Evolutionary conservation across 2,113 vertebrate genomes (phyloP).

Genomic region (Melierax canorus): DNA sequence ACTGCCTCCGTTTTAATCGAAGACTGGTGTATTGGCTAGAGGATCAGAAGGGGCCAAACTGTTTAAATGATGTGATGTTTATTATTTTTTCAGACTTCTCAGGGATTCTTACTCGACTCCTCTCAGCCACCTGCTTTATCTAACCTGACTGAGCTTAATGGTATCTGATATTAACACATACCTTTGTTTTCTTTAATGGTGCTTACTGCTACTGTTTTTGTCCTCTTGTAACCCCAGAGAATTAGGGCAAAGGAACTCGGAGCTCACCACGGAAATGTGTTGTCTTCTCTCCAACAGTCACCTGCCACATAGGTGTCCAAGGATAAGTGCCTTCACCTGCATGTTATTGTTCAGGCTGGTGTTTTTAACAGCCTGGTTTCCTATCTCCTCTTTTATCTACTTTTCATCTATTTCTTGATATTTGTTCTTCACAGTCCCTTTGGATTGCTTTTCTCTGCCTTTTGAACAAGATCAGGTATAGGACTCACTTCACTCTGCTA

Average conservation of each 20-base stretch:
- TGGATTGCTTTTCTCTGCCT: not conserved
- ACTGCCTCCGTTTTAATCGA: not conserved
- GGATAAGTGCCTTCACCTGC: conserved; percentile 6
- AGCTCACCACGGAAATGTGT: not conserved
- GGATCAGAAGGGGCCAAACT: conserved; percentile 33
- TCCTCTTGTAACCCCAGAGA: not conserved
- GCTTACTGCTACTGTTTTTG: not conserved
- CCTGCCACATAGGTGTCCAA: not conserved
- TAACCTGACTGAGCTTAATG: not conserved
- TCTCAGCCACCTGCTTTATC: conserved; percentile 9
- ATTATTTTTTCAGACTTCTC: conserved; percentile 53
- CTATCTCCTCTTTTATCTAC: not conserved
- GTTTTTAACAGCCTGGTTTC: not conserved
- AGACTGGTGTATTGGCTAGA: not conserved
- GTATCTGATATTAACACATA: not conserved
- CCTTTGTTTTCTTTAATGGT: not conserved
- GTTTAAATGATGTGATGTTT: not conserved
- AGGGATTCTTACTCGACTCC: conserved; percentile 54
- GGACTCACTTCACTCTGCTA: not conserved
- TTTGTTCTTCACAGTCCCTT: not conserved
- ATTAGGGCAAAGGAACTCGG: not conserved
- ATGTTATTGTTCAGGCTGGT: not conserved
- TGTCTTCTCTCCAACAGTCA: not conserved
- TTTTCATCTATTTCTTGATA: not conserved
- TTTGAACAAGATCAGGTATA: not conserved